Evolutionary conservation across 2,797 vertebrate species (phyloP).

Genomic region (Tarsius wallacei): DNA sequence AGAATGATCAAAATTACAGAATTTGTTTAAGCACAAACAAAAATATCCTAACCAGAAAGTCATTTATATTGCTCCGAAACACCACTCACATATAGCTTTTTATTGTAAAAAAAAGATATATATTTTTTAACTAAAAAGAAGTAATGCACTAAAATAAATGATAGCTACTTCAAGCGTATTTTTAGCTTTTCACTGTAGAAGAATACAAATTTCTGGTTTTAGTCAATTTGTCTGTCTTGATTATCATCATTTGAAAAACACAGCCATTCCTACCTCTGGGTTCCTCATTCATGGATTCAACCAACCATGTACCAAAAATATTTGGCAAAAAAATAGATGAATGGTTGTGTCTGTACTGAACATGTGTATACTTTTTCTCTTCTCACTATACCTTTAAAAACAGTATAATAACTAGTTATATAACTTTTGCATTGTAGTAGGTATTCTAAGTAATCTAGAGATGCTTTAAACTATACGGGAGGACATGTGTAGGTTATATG

Average conservation of each 20-base stretch:
- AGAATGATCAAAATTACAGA: conserved; percentile 56
- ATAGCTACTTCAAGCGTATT: conserved; percentile 1
- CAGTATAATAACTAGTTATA: neutral
- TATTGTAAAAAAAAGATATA: conserved; percentile 59
- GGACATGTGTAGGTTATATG: neutral
- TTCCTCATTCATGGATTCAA: neutral
- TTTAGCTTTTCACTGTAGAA: conserved; percentile 46
- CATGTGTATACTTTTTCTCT: neutral
- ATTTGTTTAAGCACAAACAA: conserved; percentile 61
- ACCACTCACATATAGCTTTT: conserved; percentile 27
- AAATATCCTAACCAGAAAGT: conserved; percentile 44
- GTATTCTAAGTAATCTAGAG: neutral
- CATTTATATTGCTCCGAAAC: conserved; percentile 62
- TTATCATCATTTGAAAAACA: conserved; percentile 13
- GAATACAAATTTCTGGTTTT: conserved; percentile 58
- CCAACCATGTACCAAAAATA: neutral
- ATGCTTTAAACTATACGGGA: neutral
- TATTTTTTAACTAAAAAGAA: conserved; percentile 54
- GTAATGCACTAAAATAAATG: conserved; percentile 51
- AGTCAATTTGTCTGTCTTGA: conserved; percentile 44
- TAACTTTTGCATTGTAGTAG: neutral
- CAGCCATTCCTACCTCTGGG: neutral
- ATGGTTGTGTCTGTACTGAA: neutral
- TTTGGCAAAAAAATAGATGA: neutral
- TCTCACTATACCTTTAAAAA: neutral